Evolutionary conservation across 2,797 vertebrate species (phyloP).

Genomic region (Propithecus perrieri): DNA sequence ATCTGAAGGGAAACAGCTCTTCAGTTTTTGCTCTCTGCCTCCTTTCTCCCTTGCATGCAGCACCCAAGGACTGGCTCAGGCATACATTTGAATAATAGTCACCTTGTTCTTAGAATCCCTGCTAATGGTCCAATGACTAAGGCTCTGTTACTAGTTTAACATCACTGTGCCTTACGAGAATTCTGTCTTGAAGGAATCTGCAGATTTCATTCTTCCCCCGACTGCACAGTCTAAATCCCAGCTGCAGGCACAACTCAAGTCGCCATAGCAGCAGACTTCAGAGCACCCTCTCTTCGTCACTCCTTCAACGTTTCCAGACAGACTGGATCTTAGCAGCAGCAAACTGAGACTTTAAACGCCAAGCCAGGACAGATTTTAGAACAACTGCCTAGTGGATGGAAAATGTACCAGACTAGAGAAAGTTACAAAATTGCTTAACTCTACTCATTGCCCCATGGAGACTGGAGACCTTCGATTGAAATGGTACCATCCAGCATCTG

Average conservation of each 20-base stretch:
- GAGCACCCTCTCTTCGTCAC: not conserved
- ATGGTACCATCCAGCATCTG: not conserved
- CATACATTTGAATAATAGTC: not conserved
- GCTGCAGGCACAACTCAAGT: not conserved
- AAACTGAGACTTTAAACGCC: not conserved
- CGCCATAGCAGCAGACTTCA: not conserved
- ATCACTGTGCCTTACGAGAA: not conserved
- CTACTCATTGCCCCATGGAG: not conserved
- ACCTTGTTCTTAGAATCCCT: not conserved
- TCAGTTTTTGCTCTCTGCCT: not conserved
- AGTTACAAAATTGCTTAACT: constrained; percentile 24
- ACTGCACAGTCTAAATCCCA: not conserved
- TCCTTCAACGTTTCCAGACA: not conserved
- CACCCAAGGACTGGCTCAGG: not conserved
- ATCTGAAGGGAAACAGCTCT: not conserved
- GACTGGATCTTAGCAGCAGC: not conserved
- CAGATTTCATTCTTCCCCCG: not conserved
- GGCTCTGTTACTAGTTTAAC: not conserved
- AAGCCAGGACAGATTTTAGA: not conserved
- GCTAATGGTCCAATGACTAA: not conserved
- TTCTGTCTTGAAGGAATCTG: not conserved
- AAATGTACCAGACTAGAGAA: not conserved
- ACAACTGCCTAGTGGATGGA: not conserved
- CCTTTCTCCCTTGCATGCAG: not conserved
- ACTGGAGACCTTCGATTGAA: constrained; percentile 18